Base-by-base conservation (phyloP, 1,140 invertebrate species). In the Linepithema humile region DNA sequence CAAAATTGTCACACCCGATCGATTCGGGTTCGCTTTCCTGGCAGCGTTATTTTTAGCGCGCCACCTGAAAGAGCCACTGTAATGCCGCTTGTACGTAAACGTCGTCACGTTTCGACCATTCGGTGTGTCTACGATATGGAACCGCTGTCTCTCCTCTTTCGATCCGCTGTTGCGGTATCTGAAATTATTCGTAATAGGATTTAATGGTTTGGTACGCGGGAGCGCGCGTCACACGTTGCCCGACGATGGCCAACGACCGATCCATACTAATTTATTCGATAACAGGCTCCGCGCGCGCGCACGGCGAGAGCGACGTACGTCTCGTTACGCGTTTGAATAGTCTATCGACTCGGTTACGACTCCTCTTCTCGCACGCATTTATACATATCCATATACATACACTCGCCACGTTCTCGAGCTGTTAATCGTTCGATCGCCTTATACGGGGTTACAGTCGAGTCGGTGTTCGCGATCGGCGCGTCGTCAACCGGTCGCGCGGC, bases 281-380 rank as follows among this genome's bases (percentile, higher is more conserved):
- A 82, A 38, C 62, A 23, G 78, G 35, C 77, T 73, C 74, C 69
- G 73, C 64, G 43, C 43, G 43, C 43, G 43, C n/a, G n/a, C n/a
- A 45, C 53, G 26, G 29, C 40, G 26, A 77, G 29, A 65, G 40
- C 70, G 83, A 86, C 82, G 17, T 12, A 86, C 77, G 84, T 88
- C 89, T 90, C 89, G 91, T 91, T 91, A 90, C 85, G 85, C 83
- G 73, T 87, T 91, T 87, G 74, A 91, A 91, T 87, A 77, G 85
- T 91, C 92, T 89, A 92, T 84, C 88, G 89, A 90, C n/a, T n/a
- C 89, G 90, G 91, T 92, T 90, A 92, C 90, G 77, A 72, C 84
- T 74, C 82, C 83, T 83, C 59, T 84, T 40, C 77, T 67, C 40
- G 55, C 64, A 83, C 67, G 15, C 35, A 5, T 40, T 6, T 35